phyloP scores from a whole-genome alignment of 2,113 vertebrate species.

The Toxostoma redivivum region DNA sequence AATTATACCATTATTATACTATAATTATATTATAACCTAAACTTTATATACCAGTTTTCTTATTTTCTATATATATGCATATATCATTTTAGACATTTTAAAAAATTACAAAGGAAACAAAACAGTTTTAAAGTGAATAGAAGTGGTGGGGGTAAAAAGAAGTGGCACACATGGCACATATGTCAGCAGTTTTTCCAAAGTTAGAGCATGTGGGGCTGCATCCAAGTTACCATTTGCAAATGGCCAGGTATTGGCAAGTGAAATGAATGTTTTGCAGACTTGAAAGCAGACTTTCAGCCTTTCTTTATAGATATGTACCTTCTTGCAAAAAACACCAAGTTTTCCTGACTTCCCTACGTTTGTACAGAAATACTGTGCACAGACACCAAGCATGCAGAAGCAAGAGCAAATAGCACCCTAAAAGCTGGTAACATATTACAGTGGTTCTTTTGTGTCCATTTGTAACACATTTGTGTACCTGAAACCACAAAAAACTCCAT shows the following conservation, averaged over 20 bases:
- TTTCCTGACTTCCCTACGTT: neutral
- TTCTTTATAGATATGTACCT: neutral
- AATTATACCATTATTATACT: neutral
- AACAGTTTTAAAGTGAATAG: neutral
- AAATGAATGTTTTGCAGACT: neutral
- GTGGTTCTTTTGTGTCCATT: neutral
- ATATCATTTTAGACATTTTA: neutral
- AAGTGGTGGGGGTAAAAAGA: neutral
- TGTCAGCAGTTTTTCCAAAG: neutral
- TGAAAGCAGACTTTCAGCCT: neutral
- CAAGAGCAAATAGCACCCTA: neutral
- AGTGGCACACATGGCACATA: neutral
- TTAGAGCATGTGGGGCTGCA: neutral
- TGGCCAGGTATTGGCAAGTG: neutral
- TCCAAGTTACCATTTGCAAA: neutral
- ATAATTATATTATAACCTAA: neutral
- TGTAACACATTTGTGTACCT: neutral
- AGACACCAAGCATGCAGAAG: neutral
- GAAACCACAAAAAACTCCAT: neutral
- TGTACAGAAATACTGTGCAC: neutral
- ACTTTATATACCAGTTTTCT: neutral
- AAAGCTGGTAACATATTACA: neutral
- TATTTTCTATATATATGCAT: neutral
- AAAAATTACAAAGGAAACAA: neutral
- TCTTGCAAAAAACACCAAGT: fast-evolving